Conservation (phyloP, 2,888 invertebrate genomes). For the Loripinus fragilis region DNA sequence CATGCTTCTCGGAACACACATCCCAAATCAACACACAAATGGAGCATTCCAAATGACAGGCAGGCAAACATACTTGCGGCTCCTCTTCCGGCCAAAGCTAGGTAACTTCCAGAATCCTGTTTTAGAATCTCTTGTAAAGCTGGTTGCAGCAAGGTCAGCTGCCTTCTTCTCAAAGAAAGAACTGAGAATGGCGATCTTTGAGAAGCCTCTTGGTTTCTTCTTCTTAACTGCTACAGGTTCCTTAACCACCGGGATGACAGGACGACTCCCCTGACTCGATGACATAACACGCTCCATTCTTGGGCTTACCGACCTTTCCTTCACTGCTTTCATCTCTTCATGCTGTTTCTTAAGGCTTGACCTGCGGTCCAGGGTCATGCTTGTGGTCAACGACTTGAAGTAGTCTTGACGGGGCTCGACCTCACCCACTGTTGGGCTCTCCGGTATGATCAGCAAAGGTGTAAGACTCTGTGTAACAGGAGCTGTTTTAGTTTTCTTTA, state of each 20-base stretch:
- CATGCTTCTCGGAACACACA: not conserved
- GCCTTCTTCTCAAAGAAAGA: constrained; percentile 79
- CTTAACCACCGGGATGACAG: constrained; percentile 39
- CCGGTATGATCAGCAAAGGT: constrained; percentile 53
- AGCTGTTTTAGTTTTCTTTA: constrained; percentile 78
- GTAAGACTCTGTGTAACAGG: constrained; percentile 60
- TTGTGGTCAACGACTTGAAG: constrained; percentile 74
- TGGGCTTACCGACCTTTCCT: constrained; percentile 47
- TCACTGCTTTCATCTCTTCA: constrained; percentile 3
- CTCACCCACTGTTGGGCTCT: constrained; percentile 58
- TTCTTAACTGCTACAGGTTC: constrained; percentile 51
- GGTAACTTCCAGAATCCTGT: constrained; percentile 48
- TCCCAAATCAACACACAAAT: not conserved
- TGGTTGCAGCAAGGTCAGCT: constrained; percentile 59
- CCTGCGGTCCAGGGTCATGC: constrained; percentile 76
- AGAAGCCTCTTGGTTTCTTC: constrained; percentile 53
- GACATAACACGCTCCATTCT: constrained; percentile 42
- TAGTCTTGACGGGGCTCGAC: constrained; percentile 48
- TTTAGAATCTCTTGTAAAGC: constrained; percentile 34
- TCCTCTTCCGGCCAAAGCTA: constrained; percentile 48
- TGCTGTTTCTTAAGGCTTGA: constrained; percentile 26
- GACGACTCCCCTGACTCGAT: constrained; percentile 43
- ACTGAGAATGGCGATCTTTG: constrained; percentile 78
- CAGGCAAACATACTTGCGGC: constrained; percentile 35
- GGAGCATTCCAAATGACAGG: constrained; percentile 6